phyloP scores from a whole-genome alignment of 30 jellyfish, hydroid and myxozoan genomes.

The Aurelia sp. region DNA sequence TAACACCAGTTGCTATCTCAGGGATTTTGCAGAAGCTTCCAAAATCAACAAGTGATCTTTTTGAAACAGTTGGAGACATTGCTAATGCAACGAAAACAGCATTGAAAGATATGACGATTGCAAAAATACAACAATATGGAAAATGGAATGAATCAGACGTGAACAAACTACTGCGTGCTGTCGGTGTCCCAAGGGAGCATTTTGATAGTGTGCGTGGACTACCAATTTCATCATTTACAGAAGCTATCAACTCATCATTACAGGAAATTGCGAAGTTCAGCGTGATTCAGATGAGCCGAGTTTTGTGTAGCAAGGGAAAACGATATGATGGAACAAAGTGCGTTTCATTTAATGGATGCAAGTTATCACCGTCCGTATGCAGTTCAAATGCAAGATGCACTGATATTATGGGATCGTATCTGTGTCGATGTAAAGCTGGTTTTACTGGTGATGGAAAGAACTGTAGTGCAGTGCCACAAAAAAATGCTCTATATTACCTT shows the following conservation, averaged over 20 bases:
- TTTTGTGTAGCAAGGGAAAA: conserved; percentile 1
- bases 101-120: background rate
- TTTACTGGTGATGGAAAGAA: conserved; percentile 13
- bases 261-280: background rate
- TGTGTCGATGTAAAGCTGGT: conserved; percentile 30
- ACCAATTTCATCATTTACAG: background rate
- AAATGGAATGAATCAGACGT: background rate
- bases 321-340: background rate
- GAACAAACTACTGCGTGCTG: background rate
- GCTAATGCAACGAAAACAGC: background rate
- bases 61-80: background rate
- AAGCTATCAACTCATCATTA: background rate
- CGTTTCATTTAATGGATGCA: background rate
- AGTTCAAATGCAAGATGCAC: conserved; percentile 2
- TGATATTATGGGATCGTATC: background rate
- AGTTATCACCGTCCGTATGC: background rate
- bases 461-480: background rate
- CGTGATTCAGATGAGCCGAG: background rate
- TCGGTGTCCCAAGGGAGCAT: background rate
- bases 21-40: background rate
- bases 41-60: background rate
- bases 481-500: too few relatives aligned
- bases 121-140: background rate
- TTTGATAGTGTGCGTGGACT: background rate
- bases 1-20: background rate